Base-by-base conservation (phyloP, 2,113 vertebrate species). In the Pipa parva region DNA sequence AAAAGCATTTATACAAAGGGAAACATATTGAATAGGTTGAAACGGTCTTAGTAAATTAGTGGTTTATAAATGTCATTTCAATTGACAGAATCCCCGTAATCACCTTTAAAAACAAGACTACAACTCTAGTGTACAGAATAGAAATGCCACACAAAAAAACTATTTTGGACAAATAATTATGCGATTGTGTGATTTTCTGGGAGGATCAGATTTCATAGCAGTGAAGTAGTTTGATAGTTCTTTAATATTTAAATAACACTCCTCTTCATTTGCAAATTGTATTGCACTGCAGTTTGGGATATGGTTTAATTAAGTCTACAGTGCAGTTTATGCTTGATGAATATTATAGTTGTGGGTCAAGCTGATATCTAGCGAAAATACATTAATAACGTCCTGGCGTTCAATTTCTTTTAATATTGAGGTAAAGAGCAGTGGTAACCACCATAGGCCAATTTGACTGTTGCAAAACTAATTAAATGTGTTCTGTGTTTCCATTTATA, bases 401-500 rank as follows among this genome's bases (percentile, higher is more conserved):
- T 71, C 74, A 45, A 75, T 75, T 63, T 61, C 63, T 78, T 50
- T 81, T 78, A 78, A 79, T 78, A 75, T 29, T 67, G 71, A 52
- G 54, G 57, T 77, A 59, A 63, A 71, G 78, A 79, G 24, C 51
- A 73, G 72, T 76, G 74, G 72, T 74, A 78, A 78, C 79, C 79
- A 81, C 69, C 71, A 63, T 49, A 76, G 80, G 80, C 76, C 85
- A 78, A 84, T 87, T 85, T 79, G 78, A 85, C 80, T 83, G 79
- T 71, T 81, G 3, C 71, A 88, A 80, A 87, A 80, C 85, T 90
- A 90, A 90, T 90, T 90, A 90, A 88, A 86, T 76, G 84, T 80
- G 80, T 84, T 83, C 84, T 74, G 73, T 88, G 86, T 86, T 82
- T 61, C 66, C 66, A 70, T 70, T 61, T 58, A 61, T 60, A 70